These are phyloP conservation scores for Tamandua tetradactyla DNA, from an alignment of 2,797 vertebrate genomes.

Conservation along the genomic window DNA sequence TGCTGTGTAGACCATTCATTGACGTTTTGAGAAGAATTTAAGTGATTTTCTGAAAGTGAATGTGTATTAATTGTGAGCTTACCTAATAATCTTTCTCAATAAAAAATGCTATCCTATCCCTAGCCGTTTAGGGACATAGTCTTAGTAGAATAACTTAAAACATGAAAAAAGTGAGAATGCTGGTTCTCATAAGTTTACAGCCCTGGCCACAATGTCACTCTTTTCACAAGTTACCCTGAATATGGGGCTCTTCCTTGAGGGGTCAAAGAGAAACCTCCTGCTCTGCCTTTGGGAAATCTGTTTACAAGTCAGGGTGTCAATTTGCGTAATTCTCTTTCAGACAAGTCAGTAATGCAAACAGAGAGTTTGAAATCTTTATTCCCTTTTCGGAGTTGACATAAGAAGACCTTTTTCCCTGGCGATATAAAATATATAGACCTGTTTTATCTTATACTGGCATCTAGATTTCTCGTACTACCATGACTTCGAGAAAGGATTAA, in stretches of 20 bases:
- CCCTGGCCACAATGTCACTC: neutral
- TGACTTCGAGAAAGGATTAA: constrained; percentile 4
- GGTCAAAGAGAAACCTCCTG: neutral
- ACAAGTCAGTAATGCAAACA: neutral
- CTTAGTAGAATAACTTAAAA: neutral
- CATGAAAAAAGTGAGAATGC: neutral
- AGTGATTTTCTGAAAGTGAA: neutral
- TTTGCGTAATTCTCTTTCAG: neutral
- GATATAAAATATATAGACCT: neutral
- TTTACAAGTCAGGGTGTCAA: neutral
- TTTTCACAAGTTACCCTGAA: neutral
- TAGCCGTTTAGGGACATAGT: neutral
- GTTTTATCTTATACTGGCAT: neutral
- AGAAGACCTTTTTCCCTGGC: neutral
- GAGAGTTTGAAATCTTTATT: neutral
- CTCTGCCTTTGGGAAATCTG: neutral
- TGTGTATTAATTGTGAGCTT: neutral
- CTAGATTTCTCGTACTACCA: neutral
- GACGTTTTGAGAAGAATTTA: neutral
- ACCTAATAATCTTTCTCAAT: neutral
- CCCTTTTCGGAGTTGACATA: neutral
- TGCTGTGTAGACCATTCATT: neutral
- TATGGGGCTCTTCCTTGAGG: neutral
- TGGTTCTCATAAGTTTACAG: neutral
- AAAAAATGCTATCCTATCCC: neutral